These are phyloP conservation scores for Poecilia velifera DNA, from an alignment of 2,797 vertebrate species.

Conservation along the genomic window DNA sequence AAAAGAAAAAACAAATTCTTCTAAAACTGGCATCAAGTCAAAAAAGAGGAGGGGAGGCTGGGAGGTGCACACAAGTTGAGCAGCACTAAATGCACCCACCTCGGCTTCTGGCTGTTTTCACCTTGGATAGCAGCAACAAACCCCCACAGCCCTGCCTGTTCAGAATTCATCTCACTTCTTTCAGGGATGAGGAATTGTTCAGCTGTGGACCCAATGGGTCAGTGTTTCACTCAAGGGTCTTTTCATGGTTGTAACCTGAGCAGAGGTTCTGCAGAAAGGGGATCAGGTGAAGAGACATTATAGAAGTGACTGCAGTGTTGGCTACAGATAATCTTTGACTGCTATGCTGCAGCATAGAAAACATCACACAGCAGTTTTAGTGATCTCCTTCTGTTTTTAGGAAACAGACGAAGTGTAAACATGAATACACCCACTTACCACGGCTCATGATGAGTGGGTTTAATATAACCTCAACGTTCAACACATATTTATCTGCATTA, in stretches of 20 bases:
- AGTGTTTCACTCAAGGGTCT: constrained; percentile 65
- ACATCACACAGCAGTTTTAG: constrained; percentile 18
- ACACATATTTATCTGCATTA: background rate
- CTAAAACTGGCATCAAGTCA: background rate
- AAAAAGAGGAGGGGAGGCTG: background rate
- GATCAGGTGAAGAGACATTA: constrained; percentile 49
- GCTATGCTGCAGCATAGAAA: constrained; percentile 22
- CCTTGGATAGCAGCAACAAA: constrained; percentile 13
- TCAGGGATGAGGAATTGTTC: constrained; percentile 50
- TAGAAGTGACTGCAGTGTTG: constrained; percentile 26
- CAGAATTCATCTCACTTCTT: constrained; percentile 63
- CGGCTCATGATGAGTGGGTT: background rate
- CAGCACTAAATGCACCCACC: background rate
- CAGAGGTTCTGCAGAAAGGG: constrained; percentile 48
- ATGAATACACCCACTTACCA: background rate
- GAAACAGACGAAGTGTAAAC: background rate
- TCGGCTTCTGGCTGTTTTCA: constrained; percentile 1
- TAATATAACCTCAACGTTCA: background rate
- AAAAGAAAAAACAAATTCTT: background rate
- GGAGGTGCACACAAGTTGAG: background rate
- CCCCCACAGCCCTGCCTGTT: constrained; percentile 36
- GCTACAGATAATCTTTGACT: constrained; percentile 41
- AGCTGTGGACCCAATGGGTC: constrained; percentile 60
- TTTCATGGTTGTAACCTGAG: constrained; percentile 66
- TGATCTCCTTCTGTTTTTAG: background rate